Conservation (phyloP, 2,113 vertebrate genomes). For the Lonchura striata region DNA sequence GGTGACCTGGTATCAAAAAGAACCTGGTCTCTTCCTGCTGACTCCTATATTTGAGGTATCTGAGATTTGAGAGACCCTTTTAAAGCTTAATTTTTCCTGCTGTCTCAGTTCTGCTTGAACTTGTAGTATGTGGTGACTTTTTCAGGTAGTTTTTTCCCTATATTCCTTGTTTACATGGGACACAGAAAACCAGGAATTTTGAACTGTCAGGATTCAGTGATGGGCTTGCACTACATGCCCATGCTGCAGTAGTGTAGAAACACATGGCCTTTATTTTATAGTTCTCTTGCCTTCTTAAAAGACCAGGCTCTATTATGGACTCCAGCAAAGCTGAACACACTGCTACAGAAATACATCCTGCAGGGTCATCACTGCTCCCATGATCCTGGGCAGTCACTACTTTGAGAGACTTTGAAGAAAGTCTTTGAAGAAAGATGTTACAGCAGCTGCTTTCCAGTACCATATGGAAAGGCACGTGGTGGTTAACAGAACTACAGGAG, state of each 20-base stretch:
- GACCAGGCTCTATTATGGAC: neutral
- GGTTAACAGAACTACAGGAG: neutral
- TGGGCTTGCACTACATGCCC: neutral
- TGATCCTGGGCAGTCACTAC: rapidly evolving
- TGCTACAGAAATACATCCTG: neutral
- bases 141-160: neutral
- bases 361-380: neutral
- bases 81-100: neutral
- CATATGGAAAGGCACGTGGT: rapidly evolving
- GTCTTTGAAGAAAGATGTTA: too few relatives aligned
- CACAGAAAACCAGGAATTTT: neutral
- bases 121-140: neutral
- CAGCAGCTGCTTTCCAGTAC: rapidly evolving
- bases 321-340: neutral
- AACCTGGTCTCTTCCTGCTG: neutral
- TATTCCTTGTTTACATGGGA: neutral
- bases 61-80: neutral
- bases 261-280: neutral
- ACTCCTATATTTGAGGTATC: neutral
- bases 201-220: neutral
- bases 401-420: too few relatives aligned
- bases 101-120: neutral
- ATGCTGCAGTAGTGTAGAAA: neutral
- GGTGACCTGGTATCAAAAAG: neutral
- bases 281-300: neutral